phyloP scores from a whole-genome alignment of 2,888 invertebrate species.

The Lasioglossum vierecki region DNA sequence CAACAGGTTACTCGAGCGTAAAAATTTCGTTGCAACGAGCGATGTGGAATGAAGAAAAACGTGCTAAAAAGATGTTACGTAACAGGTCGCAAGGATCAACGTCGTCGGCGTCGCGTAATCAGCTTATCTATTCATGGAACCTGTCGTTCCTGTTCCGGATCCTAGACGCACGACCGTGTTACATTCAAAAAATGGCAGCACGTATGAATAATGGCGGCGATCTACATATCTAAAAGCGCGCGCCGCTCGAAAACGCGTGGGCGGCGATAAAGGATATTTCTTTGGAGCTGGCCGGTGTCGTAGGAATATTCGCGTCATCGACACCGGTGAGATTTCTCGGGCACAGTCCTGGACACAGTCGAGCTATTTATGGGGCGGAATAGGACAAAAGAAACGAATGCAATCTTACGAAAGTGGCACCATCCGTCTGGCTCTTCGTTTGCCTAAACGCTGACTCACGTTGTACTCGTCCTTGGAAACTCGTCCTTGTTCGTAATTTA shows the following conservation, averaged over 20 bases:
- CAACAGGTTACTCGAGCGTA: background rate
- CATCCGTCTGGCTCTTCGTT: slow-evolving; percentile 9
- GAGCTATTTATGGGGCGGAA: slow-evolving; percentile 17
- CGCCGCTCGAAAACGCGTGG: slow-evolving; percentile 18
- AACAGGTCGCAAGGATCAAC: background rate
- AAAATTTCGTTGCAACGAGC: background rate
- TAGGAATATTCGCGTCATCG: slow-evolving; percentile 35
- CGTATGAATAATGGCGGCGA: slow-evolving; percentile 17
- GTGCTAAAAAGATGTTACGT: background rate
- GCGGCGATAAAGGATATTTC: slow-evolving; percentile 12
- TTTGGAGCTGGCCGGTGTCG: slow-evolving; percentile 5
- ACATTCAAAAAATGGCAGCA: background rate
- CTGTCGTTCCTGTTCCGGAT: slow-evolving; percentile 12
- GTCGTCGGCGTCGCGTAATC: slow-evolving; percentile 4
- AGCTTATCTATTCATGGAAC: slow-evolving; percentile 25
- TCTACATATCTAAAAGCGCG: background rate
- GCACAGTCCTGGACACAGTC: background rate
- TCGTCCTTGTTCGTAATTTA: background rate
- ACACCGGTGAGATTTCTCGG: slow-evolving; percentile 9
- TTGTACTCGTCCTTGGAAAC: background rate
- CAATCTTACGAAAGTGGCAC: background rate
- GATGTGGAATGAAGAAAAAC: background rate
- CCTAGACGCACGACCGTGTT: background rate
- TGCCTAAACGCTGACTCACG: slow-evolving; percentile 9
- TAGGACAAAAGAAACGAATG: slow-evolving; percentile 11